Base-by-base conservation (phyloP, 2,888 invertebrate genomes). In the Ormyrus thymus region DNA sequence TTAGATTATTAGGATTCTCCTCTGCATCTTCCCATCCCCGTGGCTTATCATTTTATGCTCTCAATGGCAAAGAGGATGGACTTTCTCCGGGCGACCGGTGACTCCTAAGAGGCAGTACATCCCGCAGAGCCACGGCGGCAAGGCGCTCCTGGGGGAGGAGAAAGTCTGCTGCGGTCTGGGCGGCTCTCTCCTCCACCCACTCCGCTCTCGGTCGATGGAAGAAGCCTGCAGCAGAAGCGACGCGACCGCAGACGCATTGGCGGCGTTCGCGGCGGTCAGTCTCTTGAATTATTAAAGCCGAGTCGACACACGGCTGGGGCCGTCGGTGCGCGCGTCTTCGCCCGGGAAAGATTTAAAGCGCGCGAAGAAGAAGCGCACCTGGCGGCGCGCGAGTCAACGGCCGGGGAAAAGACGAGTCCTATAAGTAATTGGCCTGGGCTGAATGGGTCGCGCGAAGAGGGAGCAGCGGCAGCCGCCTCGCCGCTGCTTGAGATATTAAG, bases 401-500 rank as follows among this genome's bases (percentile, higher is more conserved):
- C 50, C 51, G 11, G 69, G 51, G 56, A 78, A 13, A 10, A 62
- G 56, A 51, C 51, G 61, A 76, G 75, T 80, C 79, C 74, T 81
- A 80, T 83, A 83, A 83, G 84, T 83, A 83, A 84, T 84, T 84
- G 82, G 83, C 71, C 79, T 72, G 74, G 68, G 81, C 29, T 59
- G 76, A 68, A 53, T 56, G 65, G 66, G 10, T 62, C 68, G 62
- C 43, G 51, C 45, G 13, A 15, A 15, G 43, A 48, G 11, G 13
- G 55, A 51, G 15, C n/a, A 29, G 50, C 29, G n/a, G n/a, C 53
- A 1, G 29, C 29, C 1, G 29, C 29, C 29, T 29, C 29, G 29
- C n/a, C 9, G n/a, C 62, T 64, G 45, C 50, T 73, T 62, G 61
- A 75, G 70, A 55, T 76, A 64, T 76, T 76, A 71, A 61, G 46